A percentile compares a stretch with the other conserved stretches of the same genome.
Conservation (phyloP, 2,888 invertebrate species). For the Trachelus stipa region DNA sequence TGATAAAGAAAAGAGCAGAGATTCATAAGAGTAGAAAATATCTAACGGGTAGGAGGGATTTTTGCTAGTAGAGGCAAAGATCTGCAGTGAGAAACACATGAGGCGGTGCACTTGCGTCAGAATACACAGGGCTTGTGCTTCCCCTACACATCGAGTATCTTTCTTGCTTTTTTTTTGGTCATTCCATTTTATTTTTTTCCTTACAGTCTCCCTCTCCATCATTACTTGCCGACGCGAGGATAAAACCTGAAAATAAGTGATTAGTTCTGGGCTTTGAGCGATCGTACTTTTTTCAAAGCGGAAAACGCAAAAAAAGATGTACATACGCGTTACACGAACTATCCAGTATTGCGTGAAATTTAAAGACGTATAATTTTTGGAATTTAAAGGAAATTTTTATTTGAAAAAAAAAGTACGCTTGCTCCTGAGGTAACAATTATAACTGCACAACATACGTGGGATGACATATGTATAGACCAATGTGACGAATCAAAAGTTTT, state of each 20-base stretch:
- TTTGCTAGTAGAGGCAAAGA: slow-evolving; percentile 47
- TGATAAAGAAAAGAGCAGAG: slow-evolving; percentile 16
- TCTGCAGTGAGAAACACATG: slow-evolving; percentile 45
- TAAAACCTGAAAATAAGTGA: slow-evolving; percentile 53
- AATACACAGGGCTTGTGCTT: slow-evolving; percentile 49
- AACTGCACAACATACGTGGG: not conserved
- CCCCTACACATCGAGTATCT: slow-evolving; percentile 44
- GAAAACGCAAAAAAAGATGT: not conserved
- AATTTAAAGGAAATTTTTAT: not conserved
- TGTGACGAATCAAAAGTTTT: not conserved
- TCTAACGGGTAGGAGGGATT: slow-evolving; percentile 26
- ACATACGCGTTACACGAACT: not conserved
- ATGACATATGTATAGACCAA: not conserved
- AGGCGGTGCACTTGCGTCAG: slow-evolving; percentile 59
- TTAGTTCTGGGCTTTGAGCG: slow-evolving; percentile 42
- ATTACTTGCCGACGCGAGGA: slow-evolving; percentile 24
- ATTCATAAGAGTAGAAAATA: slow-evolving; percentile 14
- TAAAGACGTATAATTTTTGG: not conserved
- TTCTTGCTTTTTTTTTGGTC: slow-evolving; percentile 34
- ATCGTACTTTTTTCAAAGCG: slow-evolving; percentile 14
- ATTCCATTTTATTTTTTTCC: slow-evolving; percentile 10
- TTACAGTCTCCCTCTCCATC: slow-evolving; percentile 20
- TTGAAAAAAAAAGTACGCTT: not conserved
- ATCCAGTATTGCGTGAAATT: not conserved
- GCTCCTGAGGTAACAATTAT: not conserved